Evolutionary conservation across 1,140 invertebrate species (phyloP).

Genomic region (Argopecten irradians): DNA sequence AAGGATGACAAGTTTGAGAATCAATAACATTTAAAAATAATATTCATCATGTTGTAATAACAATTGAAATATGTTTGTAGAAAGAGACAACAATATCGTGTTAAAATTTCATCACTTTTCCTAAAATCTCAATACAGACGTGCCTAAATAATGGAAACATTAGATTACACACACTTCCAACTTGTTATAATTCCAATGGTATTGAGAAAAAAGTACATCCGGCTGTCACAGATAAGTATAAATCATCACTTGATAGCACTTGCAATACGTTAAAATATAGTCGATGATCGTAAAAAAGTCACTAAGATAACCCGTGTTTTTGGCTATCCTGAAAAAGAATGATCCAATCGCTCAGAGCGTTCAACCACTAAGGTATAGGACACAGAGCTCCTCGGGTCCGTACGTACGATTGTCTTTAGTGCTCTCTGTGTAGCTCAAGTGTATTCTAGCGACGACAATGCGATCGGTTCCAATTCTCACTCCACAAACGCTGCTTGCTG

Average conservation of each 20-base stretch:
- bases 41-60: too few species aligned
- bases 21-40: too few species aligned
- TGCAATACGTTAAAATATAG: not conserved
- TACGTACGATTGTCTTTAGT: not conserved
- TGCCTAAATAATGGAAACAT: not conserved
- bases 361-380: not conserved
- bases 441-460: conserved; percentile 1
- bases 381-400: not conserved
- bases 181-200: not conserved
- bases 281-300: not conserved
- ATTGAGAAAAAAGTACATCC: not conserved
- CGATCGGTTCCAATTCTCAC: conserved; percentile 14
- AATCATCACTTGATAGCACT: not conserved
- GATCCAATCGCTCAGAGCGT: not conserved
- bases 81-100: not conserved
- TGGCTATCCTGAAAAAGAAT: not conserved
- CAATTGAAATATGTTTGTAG: not conserved
- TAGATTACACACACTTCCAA: not conserved
- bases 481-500: not conserved
- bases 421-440: conserved; percentile 11
- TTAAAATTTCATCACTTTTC: not conserved
- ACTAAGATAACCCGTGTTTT: not conserved
- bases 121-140: not conserved
- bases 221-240: not conserved
- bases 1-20: too few species aligned